A percentile compares a stretch with the other conserved stretches of the same genome.
phyloP scores from a whole-genome alignment of 2,797 vertebrate genomes.

The Platalea minor region DNA sequence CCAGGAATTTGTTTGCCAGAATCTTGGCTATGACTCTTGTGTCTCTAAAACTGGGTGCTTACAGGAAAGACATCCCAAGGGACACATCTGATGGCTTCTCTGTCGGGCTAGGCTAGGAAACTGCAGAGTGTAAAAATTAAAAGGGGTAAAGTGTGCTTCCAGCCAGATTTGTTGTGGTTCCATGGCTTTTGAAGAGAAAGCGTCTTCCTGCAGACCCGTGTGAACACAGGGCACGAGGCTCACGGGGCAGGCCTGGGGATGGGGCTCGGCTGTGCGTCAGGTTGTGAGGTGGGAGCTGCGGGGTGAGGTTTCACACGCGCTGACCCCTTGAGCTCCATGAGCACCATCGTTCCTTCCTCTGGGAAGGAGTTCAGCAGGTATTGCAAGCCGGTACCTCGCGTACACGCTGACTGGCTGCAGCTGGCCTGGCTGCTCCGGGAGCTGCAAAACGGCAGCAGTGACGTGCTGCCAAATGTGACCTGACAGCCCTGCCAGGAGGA shows the following conservation, averaged over 20 bases:
- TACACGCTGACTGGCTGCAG: not conserved
- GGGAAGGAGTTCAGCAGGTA: not conserved
- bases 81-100: not conserved
- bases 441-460: not conserved
- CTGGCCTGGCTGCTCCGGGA: accelerated
- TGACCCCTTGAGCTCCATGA: not conserved
- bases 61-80: not conserved
- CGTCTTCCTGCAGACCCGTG: not conserved
- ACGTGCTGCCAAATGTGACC: not conserved
- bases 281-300: not conserved
- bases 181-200: not conserved
- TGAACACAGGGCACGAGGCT: not conserved
- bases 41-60: not conserved
- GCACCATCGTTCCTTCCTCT: not conserved
- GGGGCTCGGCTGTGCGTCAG: not conserved
- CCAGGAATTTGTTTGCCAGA: not conserved
- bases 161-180: not conserved
- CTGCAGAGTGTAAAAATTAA: not conserved
- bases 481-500: not conserved
- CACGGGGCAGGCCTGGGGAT: not conserved
- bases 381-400: accelerated
- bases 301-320: accelerated
- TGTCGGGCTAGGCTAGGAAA: not conserved
- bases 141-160: not conserved
- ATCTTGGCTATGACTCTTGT: not conserved